Evolutionary conservation across 2,113 vertebrate species (phyloP), one percentile per base, ranked within the genome.

Genomic region (Tachycineta bicolor): DNA sequence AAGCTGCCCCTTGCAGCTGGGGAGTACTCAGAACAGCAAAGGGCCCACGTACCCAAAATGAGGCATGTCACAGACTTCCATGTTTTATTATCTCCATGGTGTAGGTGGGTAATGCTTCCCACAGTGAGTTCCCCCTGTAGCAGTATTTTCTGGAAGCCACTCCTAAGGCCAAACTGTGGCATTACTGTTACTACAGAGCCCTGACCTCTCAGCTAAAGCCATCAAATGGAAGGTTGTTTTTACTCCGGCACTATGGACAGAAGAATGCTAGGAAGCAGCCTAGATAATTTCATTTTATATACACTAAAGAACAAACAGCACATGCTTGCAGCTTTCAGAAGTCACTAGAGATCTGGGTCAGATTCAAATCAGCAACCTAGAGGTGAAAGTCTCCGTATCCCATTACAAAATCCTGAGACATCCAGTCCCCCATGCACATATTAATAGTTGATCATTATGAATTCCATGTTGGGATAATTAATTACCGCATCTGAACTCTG

Each of bases 401-500:
- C 94, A 97, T 97, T 97, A 96, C 96, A 87, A 97, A 96, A 97
- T 93, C 96, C 95, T 92, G 93, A 96, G 95, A 96, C 96, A 94
- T 96, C 87, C 82, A 94, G 93, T 96, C 96, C 95, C 96, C 90
- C 76, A 94, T 91, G 96, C 94, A 96, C 95, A 89, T 93, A 95
- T 97, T 97, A 97, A 96, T 94, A 87, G 80, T 86, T 90, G 96
- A 94, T 95, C 90, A 90, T 97, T 94, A 92, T 89, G 85, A 94
- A 96, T 96, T 95, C 95, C 96, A 90, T 83, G 89, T 96, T 97
- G 94, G 90, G 82, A 95, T 97, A 96, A 93, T 93, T 94, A 91
- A 89, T 95, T 97, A 91, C 80, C 5, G 29, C 93, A 95, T 90
- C 92, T 96, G 93, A 94, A 95, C 94, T 96, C 94, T 96, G 83